Conservation (phyloP, 2,888 invertebrate species). For the Phrixothrix hirtus region DNA sequence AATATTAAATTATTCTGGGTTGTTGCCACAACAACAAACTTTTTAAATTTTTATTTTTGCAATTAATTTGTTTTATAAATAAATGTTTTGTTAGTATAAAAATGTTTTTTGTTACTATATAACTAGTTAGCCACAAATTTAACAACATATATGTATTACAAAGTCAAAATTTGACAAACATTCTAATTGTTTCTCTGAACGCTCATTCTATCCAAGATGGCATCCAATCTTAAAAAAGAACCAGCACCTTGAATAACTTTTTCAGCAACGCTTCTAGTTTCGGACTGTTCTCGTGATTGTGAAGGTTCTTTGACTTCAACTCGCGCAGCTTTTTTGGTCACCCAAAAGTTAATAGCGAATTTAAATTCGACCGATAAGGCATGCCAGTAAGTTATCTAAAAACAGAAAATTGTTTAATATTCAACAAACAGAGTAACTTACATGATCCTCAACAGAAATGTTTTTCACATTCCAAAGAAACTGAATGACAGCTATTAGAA, state of each 20-base stretch:
- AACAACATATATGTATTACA: no score
- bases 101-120: background rate
- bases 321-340: slow-evolving; percentile 68
- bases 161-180: no score
- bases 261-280: slow-evolving; percentile 24
- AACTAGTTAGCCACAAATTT: no score
- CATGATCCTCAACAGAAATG: slow-evolving; percentile 77
- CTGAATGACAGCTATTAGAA: slow-evolving; percentile 78
- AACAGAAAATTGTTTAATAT: no score
- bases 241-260: slow-evolving; percentile 23
- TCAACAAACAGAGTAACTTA: no score
- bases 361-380: slow-evolving; percentile 70
- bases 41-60: background rate
- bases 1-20: slow-evolving; percentile 67
- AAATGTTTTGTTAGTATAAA: slow-evolving; percentile 5
- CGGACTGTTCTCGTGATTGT: slow-evolving; percentile 1
- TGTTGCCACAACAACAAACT: slow-evolving; percentile 50
- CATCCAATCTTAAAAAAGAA: slow-evolving; percentile 25
- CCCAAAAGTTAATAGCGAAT: slow-evolving; percentile 74
- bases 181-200: slow-evolving; percentile 7
- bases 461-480: slow-evolving; percentile 83
- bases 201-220: slow-evolving; percentile 14
- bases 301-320: slow-evolving; percentile 2
- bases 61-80: background rate
- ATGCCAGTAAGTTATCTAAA: slow-evolving; percentile 69